Percentiles rank a stretch among this genome's conserved stretches.
phyloP scores from a whole-genome alignment of 2,888 invertebrate species.

The Ischnus inquisitorius region DNA sequence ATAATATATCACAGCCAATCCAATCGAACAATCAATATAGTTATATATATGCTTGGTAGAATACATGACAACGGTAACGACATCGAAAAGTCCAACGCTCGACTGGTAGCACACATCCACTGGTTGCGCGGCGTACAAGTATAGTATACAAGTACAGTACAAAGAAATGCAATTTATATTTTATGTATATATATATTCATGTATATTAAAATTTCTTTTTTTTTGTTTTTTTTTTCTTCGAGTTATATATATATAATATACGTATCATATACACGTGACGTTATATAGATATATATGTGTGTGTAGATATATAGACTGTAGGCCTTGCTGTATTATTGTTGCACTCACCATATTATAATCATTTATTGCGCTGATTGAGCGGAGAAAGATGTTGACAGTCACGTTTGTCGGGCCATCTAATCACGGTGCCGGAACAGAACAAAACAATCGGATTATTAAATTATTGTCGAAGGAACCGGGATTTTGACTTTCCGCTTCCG shows the following conservation, averaged over 20 bases:
- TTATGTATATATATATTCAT: conserved; percentile 37
- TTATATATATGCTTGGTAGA: conserved; percentile 68
- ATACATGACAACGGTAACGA: conserved; percentile 81
- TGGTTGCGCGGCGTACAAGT: conserved; percentile 77
- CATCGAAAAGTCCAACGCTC: conserved; percentile 82
- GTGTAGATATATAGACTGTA: conserved; percentile 74
- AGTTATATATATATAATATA: conserved; percentile 57
- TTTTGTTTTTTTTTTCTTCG: neutral
- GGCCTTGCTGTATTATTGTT: conserved; percentile 78
- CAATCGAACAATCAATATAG: conserved; percentile 79
- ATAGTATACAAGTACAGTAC: conserved; percentile 78
- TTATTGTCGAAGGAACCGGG: conserved; percentile 61
- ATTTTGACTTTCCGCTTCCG: conserved; percentile 61
- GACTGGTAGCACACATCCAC: conserved; percentile 82
- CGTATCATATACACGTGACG: conserved; percentile 80
- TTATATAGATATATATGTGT: conserved; percentile 74
- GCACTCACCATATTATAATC: conserved; percentile 99
- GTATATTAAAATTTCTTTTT: conserved; percentile 51
- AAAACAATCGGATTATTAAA: conserved; percentile 82
- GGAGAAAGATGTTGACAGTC: conserved; percentile 97
- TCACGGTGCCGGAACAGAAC: conserved; percentile 85
- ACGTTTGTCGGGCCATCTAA: conserved; percentile 95
- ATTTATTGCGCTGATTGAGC: conserved; percentile 99
- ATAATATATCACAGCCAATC: conserved; percentile 73
- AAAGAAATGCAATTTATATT: conserved; percentile 80